phyloP scores from a whole-genome alignment of 2,113 vertebrate species.

The Anhinga anhinga region DNA sequence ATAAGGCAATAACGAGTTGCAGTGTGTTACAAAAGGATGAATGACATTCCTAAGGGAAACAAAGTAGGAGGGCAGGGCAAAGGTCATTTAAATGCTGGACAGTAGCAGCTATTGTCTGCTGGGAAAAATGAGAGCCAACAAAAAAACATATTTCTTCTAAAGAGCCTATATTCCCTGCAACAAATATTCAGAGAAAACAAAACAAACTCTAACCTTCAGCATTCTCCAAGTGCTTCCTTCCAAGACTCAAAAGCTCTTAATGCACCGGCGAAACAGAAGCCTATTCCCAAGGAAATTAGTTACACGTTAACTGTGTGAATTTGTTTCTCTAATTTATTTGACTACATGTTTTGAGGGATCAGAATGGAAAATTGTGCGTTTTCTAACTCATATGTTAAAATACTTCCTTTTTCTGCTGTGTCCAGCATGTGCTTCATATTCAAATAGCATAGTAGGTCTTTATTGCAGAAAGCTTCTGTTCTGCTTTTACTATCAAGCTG shows the following conservation, averaged over 20 bases:
- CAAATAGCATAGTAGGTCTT: background rate
- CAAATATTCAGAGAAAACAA: slow-evolving; percentile 1
- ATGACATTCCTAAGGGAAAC: slow-evolving; percentile 75
- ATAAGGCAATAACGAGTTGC: slow-evolving; percentile 41
- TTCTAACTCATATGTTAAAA: background rate
- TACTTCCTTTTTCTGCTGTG: background rate
- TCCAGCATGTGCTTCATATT: background rate
- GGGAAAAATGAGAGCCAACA: slow-evolving; percentile 16
- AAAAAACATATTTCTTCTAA: slow-evolving; percentile 47
- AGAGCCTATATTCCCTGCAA: background rate
- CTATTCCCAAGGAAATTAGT: background rate
- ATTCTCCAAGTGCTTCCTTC: background rate
- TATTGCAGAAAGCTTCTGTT: background rate
- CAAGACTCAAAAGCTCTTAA: background rate
- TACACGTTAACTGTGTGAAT: background rate
- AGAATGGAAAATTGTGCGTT: background rate
- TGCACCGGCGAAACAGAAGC: background rate
- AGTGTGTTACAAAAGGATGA: slow-evolving; percentile 64
- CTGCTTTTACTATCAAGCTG: background rate
- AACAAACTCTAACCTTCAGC: background rate
- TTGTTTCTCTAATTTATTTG: background rate
- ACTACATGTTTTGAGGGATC: background rate
- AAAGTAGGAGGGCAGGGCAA: slow-evolving; percentile 70
- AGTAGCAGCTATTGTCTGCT: slow-evolving; percentile 68
- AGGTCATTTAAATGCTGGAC: slow-evolving; percentile 74